These are phyloP conservation scores for Incurvaria masculella DNA, from an alignment of 2,888 invertebrate genomes.

Conservation along the genomic window DNA sequence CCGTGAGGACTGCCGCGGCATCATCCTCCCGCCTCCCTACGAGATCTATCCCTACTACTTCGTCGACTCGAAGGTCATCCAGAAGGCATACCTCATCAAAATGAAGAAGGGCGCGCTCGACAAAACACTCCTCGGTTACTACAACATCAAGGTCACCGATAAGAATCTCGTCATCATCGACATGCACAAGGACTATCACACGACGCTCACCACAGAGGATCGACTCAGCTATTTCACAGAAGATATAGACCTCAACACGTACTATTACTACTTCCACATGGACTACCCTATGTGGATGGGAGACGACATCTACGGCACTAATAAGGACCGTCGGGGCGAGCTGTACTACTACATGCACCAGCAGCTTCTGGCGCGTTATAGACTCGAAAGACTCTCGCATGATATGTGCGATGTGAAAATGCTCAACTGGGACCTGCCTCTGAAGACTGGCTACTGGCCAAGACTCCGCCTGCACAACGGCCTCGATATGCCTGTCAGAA, in stretches of 20 bases:
- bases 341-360: slow-evolving; percentile 59
- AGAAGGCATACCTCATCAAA: slow-evolving; percentile 62
- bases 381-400: slow-evolving; percentile 49
- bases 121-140: slow-evolving; percentile 50
- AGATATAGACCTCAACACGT: slow-evolving; percentile 73
- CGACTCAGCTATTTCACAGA: slow-evolving; percentile 69
- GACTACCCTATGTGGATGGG: slow-evolving; percentile 70
- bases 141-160: slow-evolving; percentile 46
- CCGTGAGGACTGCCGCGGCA: slow-evolving; percentile 61
- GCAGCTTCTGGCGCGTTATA: slow-evolving; percentile 60
- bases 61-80: slow-evolving; percentile 68
- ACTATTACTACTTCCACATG: slow-evolving; percentile 65
- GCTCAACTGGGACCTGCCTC: slow-evolving; percentile 40
- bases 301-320: slow-evolving; percentile 46
- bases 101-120: slow-evolving; percentile 58
- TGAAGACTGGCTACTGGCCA: slow-evolving; percentile 56
- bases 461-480: slow-evolving; percentile 56
- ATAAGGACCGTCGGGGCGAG: slow-evolving; percentile 54
- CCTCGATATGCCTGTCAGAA: slow-evolving; percentile 53
- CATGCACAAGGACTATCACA: slow-evolving; percentile 64
- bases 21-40: slow-evolving; percentile 68
- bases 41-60: slow-evolving; percentile 77
- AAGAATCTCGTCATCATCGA: slow-evolving; percentile 59
- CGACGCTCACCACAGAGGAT: slow-evolving; percentile 58
- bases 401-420: slow-evolving; percentile 47